Base-by-base conservation (phyloP, 2,113 vertebrate genomes). In the Anseranas semipalmata region DNA sequence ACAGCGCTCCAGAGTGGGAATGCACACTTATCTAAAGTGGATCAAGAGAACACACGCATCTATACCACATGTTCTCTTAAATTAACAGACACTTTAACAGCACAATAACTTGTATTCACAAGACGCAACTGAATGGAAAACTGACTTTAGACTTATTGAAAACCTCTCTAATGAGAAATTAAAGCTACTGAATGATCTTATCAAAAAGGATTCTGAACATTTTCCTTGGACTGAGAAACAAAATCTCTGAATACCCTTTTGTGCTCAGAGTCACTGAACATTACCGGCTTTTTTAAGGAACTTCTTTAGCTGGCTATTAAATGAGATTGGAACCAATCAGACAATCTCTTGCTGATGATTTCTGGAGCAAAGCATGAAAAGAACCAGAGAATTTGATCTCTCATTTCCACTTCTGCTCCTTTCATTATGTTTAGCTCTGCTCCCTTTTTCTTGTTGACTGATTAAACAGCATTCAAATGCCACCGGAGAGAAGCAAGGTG, bases 231-330 rank as follows among this genome's bases (percentile, higher is more conserved):
- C 5, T 80, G 50, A 91, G 98, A 97, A 98, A 98, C 95, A 98
- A 94, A 98, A 98, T 98, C 93, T 83, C 85, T 98, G 96, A 98
- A 98, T 97, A 91, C 89, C 50, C 94, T 95, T 97, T 98, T 98
- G 97, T 98, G 46, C 56, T 89, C 55, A 60, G 55, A 95, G 62
- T 86, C 74, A 91, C n/a, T 88, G 85, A 88, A 94, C 2, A 32
- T 96, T 97, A 82, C 73, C 95, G 87, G 75, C 83, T 80, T 81
- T 72, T 96, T 93, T 60, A 79, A 93, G 77, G 60, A 96, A 94
- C 25, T 33, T 93, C 81, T 96, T 96, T 96, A 84, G 63, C 52
- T 68, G 63, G 35, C 73, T 96, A 94, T 94, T 96, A 96, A 97
- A 96, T 93, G 95, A 97, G 96, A 68, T 90, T 93, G 91, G 86